These are phyloP conservation scores for Phthorimaea operculella DNA, from an alignment of 1,140 invertebrate genomes.

Conservation along the genomic window DNA sequence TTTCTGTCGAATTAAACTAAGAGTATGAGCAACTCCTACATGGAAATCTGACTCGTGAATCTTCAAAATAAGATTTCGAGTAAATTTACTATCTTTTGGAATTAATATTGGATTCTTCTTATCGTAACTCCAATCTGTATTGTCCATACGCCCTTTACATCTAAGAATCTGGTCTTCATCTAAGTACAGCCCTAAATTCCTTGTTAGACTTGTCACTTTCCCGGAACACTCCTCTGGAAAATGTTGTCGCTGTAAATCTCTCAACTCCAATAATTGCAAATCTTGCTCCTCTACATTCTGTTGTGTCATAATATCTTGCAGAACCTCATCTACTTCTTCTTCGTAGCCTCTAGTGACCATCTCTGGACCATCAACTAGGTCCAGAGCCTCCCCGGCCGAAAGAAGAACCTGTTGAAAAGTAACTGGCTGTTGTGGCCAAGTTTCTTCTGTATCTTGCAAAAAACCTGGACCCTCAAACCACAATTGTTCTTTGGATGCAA, in stretches of 20 bases:
- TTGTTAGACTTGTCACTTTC: background rate
- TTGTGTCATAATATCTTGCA: background rate
- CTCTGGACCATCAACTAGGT: conserved; percentile 2
- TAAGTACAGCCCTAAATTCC: conserved; percentile 1
- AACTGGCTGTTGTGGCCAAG: background rate
- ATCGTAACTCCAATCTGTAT: conserved; percentile 4
- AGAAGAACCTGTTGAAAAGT: background rate
- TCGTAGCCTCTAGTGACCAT: conserved; percentile 6
- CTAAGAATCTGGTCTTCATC: conserved; percentile 5
- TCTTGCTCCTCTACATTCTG: background rate
- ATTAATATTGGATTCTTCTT: conserved; percentile 10
- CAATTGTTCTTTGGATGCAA: background rate
- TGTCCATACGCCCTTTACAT: conserved; percentile 4
- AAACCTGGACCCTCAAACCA: conserved; percentile 8
- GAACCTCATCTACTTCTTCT: background rate
- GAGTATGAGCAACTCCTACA: conserved; percentile 6
- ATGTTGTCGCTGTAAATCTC: conserved; percentile 1
- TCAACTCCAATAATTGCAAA: conserved; percentile 1
- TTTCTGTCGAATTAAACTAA: conserved; percentile 7
- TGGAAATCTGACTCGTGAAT: conserved; percentile 10
- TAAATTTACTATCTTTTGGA: conserved; percentile 5
- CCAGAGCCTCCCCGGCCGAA: conserved; percentile 7
- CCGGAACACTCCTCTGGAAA: conserved; percentile 4
- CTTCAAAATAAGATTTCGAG: background rate
- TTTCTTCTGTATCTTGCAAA: background rate